Percentiles rank a stretch among this genome's conserved stretches.
These are phyloP conservation scores for Dysmachus trigonus DNA, from an alignment of 2,888 invertebrate species.

Conservation along the genomic window DNA sequence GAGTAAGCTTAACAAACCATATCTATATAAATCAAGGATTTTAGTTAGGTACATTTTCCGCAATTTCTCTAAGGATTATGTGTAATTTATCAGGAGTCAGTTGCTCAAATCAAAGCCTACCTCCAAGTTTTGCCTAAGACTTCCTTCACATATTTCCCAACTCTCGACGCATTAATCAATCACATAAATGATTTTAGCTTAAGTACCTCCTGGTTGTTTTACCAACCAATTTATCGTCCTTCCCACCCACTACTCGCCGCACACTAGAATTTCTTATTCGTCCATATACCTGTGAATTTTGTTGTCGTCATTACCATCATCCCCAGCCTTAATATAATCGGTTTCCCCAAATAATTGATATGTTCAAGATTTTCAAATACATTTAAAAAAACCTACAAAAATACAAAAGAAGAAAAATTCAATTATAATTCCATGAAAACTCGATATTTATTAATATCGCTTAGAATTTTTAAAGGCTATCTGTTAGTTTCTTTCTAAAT, in stretches of 20 bases:
- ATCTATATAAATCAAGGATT: slow-evolving; percentile 12
- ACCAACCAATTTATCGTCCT: neutral
- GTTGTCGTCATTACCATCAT: neutral
- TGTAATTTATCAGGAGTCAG: slow-evolving; percentile 37
- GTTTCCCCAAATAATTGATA: neutral
- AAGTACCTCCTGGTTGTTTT: slow-evolving; percentile 4
- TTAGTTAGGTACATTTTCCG: neutral
- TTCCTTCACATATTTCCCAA: neutral
- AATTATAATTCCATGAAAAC: no score
- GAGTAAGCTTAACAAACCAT: neutral
- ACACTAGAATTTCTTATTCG: neutral
- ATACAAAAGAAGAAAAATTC: no score
- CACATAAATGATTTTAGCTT: slow-evolving; percentile 35
- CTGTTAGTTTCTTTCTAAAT: no score
- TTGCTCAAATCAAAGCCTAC: slow-evolving; percentile 26
- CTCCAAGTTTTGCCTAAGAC: neutral
- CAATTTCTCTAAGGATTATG: slow-evolving; percentile 11
- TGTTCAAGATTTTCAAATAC: no score
- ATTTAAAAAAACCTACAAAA: no score
- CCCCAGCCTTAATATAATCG: neutral
- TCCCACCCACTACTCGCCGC: neutral
- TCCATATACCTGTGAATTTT: neutral
- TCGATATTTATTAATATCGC: no score
- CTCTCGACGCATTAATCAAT: slow-evolving; percentile 25
- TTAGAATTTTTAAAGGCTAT: no score